Evolutionary conservation across 2,113 vertebrate genomes (phyloP).

Genomic region (Indicator indicator): DNA sequence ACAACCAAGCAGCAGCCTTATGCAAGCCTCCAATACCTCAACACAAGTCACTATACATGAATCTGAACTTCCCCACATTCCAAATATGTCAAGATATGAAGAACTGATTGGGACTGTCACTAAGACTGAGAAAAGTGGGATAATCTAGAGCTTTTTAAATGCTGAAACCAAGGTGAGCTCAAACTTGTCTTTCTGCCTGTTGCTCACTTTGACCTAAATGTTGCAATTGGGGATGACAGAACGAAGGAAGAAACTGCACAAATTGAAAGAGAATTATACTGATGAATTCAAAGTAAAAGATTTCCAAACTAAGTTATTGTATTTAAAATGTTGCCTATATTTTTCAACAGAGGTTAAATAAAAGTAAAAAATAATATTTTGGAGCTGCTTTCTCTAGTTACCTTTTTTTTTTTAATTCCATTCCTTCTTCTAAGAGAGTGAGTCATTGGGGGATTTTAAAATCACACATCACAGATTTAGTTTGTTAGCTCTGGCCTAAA

Average conservation of each 20-base stretch:
- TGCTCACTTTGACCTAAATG: neutral
- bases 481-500: neutral
- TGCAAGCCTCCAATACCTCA: neutral
- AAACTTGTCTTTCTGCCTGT: neutral
- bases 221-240: neutral
- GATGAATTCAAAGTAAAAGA: neutral
- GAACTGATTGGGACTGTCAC: neutral
- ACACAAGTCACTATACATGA: neutral
- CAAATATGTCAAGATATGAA: neutral
- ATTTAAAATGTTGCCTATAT: neutral
- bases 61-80: neutral
- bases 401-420: neutral
- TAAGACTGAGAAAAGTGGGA: neutral
- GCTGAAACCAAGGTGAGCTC: neutral
- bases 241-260: neutral
- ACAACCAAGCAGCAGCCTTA: neutral
- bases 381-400: neutral
- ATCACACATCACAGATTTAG: neutral
- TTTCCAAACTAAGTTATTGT: fast-evolving
- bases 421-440: too few species aligned
- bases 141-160: neutral
- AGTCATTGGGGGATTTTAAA: neutral
- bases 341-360: neutral
- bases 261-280: neutral
- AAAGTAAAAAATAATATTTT: neutral